Conservation (phyloP, 2,888 invertebrate species). For the Pogonocherus hispidulus region DNA sequence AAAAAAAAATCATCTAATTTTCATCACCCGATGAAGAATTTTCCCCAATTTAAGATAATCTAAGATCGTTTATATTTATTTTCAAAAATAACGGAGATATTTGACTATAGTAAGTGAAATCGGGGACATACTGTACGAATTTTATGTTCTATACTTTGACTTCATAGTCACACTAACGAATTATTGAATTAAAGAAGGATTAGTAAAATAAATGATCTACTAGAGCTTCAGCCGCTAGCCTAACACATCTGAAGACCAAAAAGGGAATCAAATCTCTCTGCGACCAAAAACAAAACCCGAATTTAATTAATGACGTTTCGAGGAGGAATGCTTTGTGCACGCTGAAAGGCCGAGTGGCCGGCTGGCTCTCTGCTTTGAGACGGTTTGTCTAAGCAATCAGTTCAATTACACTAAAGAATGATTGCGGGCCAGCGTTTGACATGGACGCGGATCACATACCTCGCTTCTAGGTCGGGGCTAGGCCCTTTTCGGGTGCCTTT, state of each 20-base stretch:
- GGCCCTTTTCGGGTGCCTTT: constrained; percentile 25
- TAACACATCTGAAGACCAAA: constrained; percentile 60
- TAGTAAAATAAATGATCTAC: too few relatives aligned
- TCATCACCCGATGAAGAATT: too few relatives aligned
- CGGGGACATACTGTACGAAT: too few relatives aligned
- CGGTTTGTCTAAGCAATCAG: constrained; percentile 69
- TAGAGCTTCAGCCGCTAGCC: constrained; percentile 7
- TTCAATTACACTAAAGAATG: constrained; percentile 67
- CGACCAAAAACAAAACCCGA: constrained; percentile 68
- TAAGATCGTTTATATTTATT: too few relatives aligned
- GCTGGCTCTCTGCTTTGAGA: constrained; percentile 61
- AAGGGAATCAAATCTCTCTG: constrained; percentile 66
- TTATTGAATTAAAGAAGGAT: too few relatives aligned
- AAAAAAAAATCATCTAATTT: too few relatives aligned
- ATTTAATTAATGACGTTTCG: constrained; percentile 69
- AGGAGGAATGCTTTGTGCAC: constrained; percentile 67
- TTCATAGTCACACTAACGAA: too few relatives aligned
- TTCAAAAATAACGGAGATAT: too few relatives aligned
- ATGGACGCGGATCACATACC: constrained; percentile 59
- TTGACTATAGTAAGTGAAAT: too few relatives aligned
- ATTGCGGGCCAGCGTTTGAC: constrained; percentile 64
- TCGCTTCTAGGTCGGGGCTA: constrained; percentile 28
- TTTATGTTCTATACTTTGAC: too few relatives aligned
- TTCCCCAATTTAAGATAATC: too few relatives aligned
- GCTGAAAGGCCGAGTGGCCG: constrained; percentile 51